Conservation (phyloP, 2,888 invertebrate species). For the Eilema sororculum region DNA sequence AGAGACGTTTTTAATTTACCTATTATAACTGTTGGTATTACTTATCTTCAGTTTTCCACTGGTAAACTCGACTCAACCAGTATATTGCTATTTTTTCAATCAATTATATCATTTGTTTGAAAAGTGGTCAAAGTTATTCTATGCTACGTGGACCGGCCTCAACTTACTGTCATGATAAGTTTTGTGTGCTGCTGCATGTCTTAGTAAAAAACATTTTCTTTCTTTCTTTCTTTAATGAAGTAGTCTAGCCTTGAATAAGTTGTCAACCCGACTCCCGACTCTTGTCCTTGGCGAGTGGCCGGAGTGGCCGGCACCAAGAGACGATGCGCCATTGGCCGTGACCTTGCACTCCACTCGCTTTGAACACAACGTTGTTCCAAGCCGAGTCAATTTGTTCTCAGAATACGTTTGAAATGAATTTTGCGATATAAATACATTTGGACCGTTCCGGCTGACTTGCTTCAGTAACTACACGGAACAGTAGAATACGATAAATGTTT, state of each 20-base stretch:
- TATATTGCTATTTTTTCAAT: not conserved
- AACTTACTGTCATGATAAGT: too few relatives aligned
- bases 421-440: constrained; percentile 1
- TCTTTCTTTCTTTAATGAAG: not conserved
- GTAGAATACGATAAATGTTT: not conserved
- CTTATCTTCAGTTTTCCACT: not conserved
- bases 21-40: not conserved
- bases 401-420: constrained; percentile 3
- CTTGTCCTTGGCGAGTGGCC: not conserved
- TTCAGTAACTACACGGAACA: not conserved
- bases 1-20: not conserved
- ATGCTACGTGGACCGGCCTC: not conserved
- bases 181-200: too few relatives aligned
- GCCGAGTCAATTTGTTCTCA: constrained; percentile 3
- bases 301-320: not conserved
- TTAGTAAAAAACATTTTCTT: too few relatives aligned
- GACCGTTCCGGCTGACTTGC: not conserved
- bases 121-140: not conserved
- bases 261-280: not conserved
- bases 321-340: not conserved
- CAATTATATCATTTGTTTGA: too few relatives aligned
- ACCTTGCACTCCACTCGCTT: constrained; percentile 13
- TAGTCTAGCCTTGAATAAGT: not conserved
- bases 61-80: too few relatives aligned
- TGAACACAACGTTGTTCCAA: not conserved